Conservation (phyloP, 2,888 invertebrate genomes). For the Sphaerolaimus hirsutus region DNA sequence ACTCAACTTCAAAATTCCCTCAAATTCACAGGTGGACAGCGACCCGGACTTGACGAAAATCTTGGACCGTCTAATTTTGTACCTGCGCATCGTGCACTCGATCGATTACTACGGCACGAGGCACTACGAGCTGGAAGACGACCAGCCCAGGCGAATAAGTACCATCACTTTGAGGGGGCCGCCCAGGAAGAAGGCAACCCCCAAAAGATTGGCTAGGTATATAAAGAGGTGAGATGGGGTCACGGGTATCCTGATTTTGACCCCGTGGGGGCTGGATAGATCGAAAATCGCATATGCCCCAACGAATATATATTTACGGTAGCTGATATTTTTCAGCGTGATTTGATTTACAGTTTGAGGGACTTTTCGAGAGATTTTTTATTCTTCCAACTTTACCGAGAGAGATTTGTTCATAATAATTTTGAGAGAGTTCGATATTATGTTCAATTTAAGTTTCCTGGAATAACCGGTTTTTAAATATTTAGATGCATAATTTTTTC, state of each 20-base stretch:
- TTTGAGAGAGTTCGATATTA: no score
- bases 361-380: no score
- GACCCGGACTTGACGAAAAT: constrained; percentile 15
- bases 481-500: no score
- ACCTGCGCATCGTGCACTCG: constrained; percentile 77
- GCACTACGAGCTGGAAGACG: constrained; percentile 2
- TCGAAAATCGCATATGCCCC: no score
- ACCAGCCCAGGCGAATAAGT: constrained; percentile 7
- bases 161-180: constrained; percentile 5
- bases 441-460: no score
- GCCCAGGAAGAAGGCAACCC: constrained; percentile 3
- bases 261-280: no score
- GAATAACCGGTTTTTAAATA: no score
- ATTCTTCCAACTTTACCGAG: no score
- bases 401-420: no score
- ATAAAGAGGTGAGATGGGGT: not conserved
- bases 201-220: constrained; percentile 6
- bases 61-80: constrained; percentile 54
- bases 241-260: not conserved
- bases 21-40: constrained; percentile 4
- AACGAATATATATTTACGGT: no score
- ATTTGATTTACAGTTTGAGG: no score
- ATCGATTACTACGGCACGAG: constrained; percentile 69
- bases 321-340: no score
- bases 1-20: not conserved